phyloP scores from a whole-genome alignment of 2,888 invertebrate genomes.

The Cetonia aurata region DNA sequence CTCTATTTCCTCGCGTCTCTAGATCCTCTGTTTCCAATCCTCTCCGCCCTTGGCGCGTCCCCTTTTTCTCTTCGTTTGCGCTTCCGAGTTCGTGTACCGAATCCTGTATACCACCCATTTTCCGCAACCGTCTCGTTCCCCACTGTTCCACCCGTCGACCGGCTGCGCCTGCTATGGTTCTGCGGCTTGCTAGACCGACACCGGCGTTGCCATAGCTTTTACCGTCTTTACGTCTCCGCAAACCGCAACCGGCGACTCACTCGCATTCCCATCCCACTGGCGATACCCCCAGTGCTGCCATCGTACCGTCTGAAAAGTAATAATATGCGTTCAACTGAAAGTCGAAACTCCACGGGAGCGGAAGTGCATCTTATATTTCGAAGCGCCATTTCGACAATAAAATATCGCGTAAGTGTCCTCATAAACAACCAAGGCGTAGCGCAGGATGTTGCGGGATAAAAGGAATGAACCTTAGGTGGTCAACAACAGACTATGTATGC shows the following conservation, averaged over 20 bases:
- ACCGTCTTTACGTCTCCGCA: slow-evolving; percentile 10
- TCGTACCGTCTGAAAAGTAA: slow-evolving; percentile 23
- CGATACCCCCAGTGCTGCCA: neutral
- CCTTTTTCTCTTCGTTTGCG: slow-evolving; percentile 29
- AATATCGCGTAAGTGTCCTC: slow-evolving; percentile 8
- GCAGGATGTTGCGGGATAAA: no score
- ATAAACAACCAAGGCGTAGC: slow-evolving; percentile 11
- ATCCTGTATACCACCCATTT: slow-evolving; percentile 37
- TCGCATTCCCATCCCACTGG: neutral
- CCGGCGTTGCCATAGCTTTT: slow-evolving; percentile 10
- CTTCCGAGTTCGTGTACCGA: slow-evolving; percentile 36
- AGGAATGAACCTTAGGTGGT: no score
- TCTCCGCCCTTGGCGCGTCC: slow-evolving; percentile 12
- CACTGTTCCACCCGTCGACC: slow-evolving; percentile 9
- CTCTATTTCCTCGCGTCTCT: slow-evolving; percentile 29
- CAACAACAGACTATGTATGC: no score
- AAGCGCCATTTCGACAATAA: slow-evolving; percentile 13
- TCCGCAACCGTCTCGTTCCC: slow-evolving; percentile 20
- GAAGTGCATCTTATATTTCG: slow-evolving; percentile 34
- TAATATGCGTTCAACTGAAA: slow-evolving; percentile 32
- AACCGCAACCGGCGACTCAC: slow-evolving; percentile 6
- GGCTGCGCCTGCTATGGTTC: neutral
- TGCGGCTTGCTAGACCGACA: slow-evolving; percentile 15
- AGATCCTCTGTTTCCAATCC: slow-evolving; percentile 26
- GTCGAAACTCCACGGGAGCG: slow-evolving; percentile 24